Conservation (phyloP, 1,140 invertebrate species). For the Melipona quadrifasciata region DNA sequence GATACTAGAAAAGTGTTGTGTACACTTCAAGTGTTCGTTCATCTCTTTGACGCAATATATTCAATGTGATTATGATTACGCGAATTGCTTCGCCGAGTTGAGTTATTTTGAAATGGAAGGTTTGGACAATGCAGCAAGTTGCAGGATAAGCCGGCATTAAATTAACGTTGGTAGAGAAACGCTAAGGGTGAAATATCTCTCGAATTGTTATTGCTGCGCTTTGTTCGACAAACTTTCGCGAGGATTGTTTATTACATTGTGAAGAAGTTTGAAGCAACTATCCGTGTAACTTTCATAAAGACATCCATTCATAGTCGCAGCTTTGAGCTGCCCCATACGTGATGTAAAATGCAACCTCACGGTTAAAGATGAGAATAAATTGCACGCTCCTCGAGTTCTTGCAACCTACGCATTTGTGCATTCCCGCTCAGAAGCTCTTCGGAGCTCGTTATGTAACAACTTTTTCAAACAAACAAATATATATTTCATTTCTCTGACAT, state of each 20-base stretch:
- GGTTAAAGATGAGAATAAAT: not conserved
- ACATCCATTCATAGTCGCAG: not conserved
- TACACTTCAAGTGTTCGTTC: not conserved
- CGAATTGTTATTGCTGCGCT: slow-evolving; percentile 4
- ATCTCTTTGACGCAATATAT: not conserved
- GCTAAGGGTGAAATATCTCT: slow-evolving; percentile 9
- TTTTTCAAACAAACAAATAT: too few species aligned
- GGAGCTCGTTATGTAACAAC: too few species aligned
- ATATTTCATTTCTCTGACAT: too few species aligned
- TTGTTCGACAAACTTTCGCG: slow-evolving; percentile 20
- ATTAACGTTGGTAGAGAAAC: slow-evolving; percentile 10
- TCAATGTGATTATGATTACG: not conserved
- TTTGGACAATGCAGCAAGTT: not conserved
- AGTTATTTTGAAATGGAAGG: not conserved
- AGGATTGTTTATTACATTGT: slow-evolving; percentile 6
- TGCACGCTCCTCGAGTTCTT: not conserved
- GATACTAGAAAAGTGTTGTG: not conserved
- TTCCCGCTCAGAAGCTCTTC: too few species aligned
- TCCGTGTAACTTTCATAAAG: slow-evolving; percentile 6
- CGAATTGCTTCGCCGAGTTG: not conserved
- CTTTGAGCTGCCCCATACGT: not conserved
- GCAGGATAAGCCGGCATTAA: not conserved
- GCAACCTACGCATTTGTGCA: not conserved
- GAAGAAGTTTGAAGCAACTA: slow-evolving; percentile 11
- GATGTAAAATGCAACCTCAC: too few species aligned